Conservation (phyloP, 1,140 invertebrate species). For the Drosophila watanabei region DNA sequence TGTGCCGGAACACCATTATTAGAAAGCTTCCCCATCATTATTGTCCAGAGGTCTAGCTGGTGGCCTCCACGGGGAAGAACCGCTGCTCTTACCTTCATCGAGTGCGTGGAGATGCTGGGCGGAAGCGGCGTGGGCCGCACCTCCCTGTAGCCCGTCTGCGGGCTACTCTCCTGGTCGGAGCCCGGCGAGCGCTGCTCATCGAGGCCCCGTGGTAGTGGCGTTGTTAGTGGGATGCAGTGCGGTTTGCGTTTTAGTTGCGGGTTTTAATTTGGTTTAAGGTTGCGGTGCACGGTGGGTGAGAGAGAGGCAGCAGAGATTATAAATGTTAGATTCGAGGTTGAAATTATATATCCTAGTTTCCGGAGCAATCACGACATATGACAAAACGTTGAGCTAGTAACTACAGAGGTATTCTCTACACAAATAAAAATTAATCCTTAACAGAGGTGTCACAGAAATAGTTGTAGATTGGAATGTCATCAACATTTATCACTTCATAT, state of each 20-base stretch:
- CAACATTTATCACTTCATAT: too few species aligned
- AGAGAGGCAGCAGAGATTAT: constrained; percentile 40
- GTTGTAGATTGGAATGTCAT: too few species aligned
- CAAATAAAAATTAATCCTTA: not conserved
- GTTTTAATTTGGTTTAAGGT: constrained; percentile 21
- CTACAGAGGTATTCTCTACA: not conserved
- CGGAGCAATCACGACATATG: constrained; percentile 22
- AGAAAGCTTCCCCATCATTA: constrained; percentile 18
- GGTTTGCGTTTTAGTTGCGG: constrained; percentile 45
- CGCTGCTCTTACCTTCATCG: constrained; percentile 80
- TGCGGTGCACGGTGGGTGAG: constrained; percentile 19
- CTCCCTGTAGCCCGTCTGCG: constrained; percentile 76
- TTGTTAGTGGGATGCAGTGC: constrained; percentile 45
- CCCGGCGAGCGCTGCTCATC: constrained; percentile 80
- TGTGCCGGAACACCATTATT: constrained; percentile 60
- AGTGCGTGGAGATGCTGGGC: constrained; percentile 84
- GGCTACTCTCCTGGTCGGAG: constrained; percentile 79
- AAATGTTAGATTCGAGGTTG: constrained; percentile 41
- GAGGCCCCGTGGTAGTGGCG: constrained; percentile 10
- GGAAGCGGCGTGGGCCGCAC: constrained; percentile 73
- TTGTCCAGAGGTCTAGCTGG: not conserved
- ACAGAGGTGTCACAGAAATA: not conserved
- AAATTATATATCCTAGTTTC: not conserved
- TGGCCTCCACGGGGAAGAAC: too few species aligned
- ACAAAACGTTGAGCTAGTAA: constrained; percentile 25